Conservation (phyloP, 1,140 invertebrate genomes). For the Neodiprion fabricii region DNA sequence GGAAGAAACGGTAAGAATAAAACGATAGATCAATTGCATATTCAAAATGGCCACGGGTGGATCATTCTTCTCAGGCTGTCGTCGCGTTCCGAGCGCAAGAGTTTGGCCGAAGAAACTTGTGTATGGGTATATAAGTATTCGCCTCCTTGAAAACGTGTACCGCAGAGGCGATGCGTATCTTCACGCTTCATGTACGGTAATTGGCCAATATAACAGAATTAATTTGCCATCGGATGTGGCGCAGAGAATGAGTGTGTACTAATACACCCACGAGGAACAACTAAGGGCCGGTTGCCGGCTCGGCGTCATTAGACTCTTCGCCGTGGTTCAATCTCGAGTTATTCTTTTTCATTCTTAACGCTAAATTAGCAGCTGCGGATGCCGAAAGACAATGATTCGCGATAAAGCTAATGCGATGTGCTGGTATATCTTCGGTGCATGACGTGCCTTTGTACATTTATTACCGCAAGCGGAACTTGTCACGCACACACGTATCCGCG, state of each 20-base stretch:
- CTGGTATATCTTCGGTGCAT: too few relatives aligned
- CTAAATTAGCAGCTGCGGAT: background rate
- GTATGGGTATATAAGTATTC: too few relatives aligned
- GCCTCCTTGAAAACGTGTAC: background rate
- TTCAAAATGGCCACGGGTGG: too few relatives aligned
- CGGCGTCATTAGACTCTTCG: background rate
- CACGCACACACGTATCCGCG: too few relatives aligned
- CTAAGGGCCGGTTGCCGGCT: background rate
- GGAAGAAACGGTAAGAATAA: too few relatives aligned
- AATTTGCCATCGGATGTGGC: constrained; percentile 4
- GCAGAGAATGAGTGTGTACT: background rate
- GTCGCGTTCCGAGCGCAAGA: too few relatives aligned
- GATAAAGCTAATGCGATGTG: background rate
- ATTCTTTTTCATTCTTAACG: background rate
- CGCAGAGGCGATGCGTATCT: background rate
- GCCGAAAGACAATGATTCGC: background rate
- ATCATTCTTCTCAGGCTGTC: too few relatives aligned
- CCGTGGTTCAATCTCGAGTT: background rate
- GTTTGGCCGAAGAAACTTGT: too few relatives aligned
- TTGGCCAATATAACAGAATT: constrained; percentile 7
- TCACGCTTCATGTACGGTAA: constrained; percentile 7
- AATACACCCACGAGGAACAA: background rate
- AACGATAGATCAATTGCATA: too few relatives aligned
- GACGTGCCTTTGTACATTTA: too few relatives aligned
- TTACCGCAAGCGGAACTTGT: too few relatives aligned